phyloP scores from a whole-genome alignment of 2,888 invertebrate genomes.

The Oxystoma pomonae region DNA sequence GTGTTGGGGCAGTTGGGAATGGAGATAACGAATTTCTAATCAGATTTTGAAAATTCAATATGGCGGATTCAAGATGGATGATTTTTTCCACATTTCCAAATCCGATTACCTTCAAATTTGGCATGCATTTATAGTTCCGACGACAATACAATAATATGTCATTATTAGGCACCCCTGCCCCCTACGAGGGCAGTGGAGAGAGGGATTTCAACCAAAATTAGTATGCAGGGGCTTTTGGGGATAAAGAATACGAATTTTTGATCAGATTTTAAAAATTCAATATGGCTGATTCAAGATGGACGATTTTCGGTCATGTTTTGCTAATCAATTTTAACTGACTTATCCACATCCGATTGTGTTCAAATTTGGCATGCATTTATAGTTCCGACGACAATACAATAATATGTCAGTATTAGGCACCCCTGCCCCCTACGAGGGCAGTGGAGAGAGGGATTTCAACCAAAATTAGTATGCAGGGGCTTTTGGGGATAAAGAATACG shows the following conservation, averaged over 20 bases:
- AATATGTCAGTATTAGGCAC: too few species aligned
- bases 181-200: not conserved
- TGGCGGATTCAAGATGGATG: not conserved
- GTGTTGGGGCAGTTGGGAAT: too few species aligned
- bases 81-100: not conserved
- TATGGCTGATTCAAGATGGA: not conserved
- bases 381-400: too few species aligned
- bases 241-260: not conserved
- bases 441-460: too few species aligned
- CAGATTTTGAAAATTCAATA: too few species aligned
- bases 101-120: not conserved
- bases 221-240: not conserved
- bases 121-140: not conserved
- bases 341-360: too few species aligned
- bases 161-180: not conserved
- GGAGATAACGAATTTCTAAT: too few species aligned
- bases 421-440: too few species aligned
- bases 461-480: too few species aligned
- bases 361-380: too few species aligned
- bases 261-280: not conserved
- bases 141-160: not conserved
- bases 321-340: too few species aligned
- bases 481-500: too few species aligned
- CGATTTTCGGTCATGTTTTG: not conserved
- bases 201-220: not conserved